Conservation (phyloP, 2,888 invertebrate genomes). For the Polymixis flavicincta region DNA sequence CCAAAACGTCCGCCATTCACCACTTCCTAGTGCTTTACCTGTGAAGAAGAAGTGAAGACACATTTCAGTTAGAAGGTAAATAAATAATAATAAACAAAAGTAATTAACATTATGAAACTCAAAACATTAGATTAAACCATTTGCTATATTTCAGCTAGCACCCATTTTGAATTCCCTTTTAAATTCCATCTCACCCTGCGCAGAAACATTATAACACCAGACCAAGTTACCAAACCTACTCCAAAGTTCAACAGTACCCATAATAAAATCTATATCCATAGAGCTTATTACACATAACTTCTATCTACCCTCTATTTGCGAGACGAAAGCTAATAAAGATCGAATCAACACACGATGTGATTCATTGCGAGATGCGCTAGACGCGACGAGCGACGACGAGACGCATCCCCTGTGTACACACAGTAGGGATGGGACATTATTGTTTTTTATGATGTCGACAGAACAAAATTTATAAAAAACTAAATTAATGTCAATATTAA, state of each 20-base stretch:
- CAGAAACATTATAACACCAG: constrained; percentile 19
- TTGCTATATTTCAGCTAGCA: too few species aligned
- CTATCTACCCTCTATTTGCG: constrained; percentile 56
- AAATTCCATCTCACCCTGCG: background rate
- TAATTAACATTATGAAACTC: too few species aligned
- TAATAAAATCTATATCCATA: background rate
- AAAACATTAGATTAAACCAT: too few species aligned
- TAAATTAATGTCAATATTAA: too few species aligned
- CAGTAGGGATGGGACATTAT: constrained; percentile 37
- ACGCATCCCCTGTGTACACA: constrained; percentile 64
- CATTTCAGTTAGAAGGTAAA: too few species aligned
- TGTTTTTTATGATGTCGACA: constrained; percentile 30
- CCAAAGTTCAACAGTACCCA: background rate
- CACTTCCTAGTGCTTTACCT: too few species aligned
- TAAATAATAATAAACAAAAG: too few species aligned
- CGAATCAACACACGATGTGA: constrained; percentile 52
- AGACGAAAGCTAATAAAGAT: constrained; percentile 60
- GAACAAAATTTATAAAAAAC: too few species aligned
- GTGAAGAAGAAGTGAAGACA: too few species aligned
- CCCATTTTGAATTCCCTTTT: background rate
- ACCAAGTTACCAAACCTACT: constrained; percentile 6
- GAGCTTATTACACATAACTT: constrained; percentile 18
- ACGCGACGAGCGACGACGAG: constrained; percentile 44
- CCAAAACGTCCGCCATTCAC: too few species aligned
- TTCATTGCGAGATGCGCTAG: constrained; percentile 59